A percentile compares a stretch with the other conserved stretches of the same genome.
These are phyloP conservation scores for Stomatorhinus ivindoensis DNA, from an alignment of 2,113 vertebrate genomes.

Conservation along the genomic window DNA sequence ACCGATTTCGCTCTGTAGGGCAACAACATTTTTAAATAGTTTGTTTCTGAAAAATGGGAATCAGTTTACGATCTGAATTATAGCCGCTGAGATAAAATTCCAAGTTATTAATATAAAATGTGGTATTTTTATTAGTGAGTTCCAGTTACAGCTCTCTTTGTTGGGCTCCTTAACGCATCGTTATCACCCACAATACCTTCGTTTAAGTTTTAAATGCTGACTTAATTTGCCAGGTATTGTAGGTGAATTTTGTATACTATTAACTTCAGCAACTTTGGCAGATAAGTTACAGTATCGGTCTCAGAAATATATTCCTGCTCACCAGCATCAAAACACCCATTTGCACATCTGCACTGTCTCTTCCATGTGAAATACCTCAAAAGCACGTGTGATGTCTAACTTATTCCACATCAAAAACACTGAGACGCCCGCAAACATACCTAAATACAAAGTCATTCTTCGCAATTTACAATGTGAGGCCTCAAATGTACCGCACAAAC, in stretches of 20 bases:
- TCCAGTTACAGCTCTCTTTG: background rate
- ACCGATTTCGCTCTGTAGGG: background rate
- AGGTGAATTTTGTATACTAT: background rate
- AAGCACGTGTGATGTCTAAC: background rate
- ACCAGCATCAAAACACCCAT: background rate
- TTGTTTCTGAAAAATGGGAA: background rate
- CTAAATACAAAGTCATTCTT: background rate
- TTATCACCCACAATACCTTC: background rate
- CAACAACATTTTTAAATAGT: background rate
- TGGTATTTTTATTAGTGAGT: background rate
- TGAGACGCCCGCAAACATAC: background rate
- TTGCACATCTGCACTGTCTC: background rate
- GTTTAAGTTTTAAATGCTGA: background rate
- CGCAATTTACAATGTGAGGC: background rate
- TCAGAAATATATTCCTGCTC: background rate
- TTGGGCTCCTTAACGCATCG: background rate
- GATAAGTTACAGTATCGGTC: background rate
- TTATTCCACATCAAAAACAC: background rate
- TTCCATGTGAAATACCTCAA: background rate
- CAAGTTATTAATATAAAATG: background rate
- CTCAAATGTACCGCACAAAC: background rate
- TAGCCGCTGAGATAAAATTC: background rate
- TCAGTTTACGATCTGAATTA: background rate
- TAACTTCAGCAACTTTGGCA: background rate
- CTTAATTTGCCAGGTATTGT: background rate